phyloP scores from a whole-genome alignment of 2,797 vertebrate genomes.

The Emys orbicularis region DNA sequence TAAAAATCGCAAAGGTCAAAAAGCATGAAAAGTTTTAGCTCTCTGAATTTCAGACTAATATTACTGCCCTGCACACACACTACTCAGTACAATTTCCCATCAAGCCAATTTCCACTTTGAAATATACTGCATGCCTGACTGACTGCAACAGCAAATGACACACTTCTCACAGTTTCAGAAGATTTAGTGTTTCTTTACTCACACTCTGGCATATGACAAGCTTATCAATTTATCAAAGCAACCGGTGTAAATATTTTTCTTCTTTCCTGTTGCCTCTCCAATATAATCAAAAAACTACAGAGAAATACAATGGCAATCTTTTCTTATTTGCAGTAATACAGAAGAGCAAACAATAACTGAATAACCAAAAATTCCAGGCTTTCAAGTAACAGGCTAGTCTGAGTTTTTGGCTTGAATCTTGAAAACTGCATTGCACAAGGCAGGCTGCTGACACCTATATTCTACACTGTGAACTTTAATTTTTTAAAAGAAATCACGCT shows the following conservation, averaged over 20 bases:
- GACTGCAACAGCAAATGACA: neutral
- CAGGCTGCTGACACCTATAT: slow-evolving; percentile 49
- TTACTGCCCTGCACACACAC: neutral
- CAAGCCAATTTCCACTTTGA: neutral
- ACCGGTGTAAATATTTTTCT: slow-evolving; percentile 37
- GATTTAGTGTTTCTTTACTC: neutral
- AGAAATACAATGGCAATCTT: slow-evolving; percentile 47
- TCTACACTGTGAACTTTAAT: neutral
- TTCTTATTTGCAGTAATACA: slow-evolving; percentile 51
- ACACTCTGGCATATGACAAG: neutral
- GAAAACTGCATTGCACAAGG: slow-evolving; percentile 41
- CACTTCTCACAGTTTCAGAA: neutral
- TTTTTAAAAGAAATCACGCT: slow-evolving; percentile 5
- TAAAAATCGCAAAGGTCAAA: neutral
- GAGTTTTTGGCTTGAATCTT: slow-evolving; percentile 48
- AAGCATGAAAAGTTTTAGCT: slow-evolving; percentile 44
- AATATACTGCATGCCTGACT: neutral
- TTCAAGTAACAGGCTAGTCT: slow-evolving; percentile 17
- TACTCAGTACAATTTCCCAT: neutral
- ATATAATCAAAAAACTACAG: slow-evolving; percentile 31
- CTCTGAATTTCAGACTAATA: neutral
- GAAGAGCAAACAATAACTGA: slow-evolving; percentile 49
- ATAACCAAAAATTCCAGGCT: slow-evolving; percentile 29
- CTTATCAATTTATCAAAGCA: slow-evolving; percentile 24
- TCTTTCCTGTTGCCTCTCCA: slow-evolving; percentile 12